A percentile compares a stretch with the other conserved stretches of the same genome.
phyloP scores from a whole-genome alignment of 2,113 vertebrate species.

The Sitta europaea region DNA sequence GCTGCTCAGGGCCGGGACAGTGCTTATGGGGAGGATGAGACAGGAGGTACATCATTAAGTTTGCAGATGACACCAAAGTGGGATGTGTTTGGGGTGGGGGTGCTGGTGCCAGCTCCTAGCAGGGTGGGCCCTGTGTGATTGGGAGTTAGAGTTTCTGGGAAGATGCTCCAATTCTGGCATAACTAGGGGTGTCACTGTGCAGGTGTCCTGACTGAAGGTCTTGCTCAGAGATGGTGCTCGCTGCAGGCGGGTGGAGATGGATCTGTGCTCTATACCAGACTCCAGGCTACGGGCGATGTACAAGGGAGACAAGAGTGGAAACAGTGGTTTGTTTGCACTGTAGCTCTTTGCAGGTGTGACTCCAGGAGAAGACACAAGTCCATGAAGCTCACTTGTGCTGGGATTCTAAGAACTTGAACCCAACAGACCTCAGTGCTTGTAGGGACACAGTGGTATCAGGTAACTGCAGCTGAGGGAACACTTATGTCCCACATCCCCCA shows the following conservation, averaged over 20 bases:
- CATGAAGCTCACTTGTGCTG: background rate
- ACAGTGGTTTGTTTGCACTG: background rate
- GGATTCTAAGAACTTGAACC: background rate
- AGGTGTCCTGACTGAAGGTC: background rate
- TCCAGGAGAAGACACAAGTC: background rate
- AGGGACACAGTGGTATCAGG: background rate
- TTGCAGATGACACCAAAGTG: background rate
- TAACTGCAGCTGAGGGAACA: background rate
- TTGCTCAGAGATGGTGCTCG: accelerated
- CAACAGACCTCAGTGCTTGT: background rate
- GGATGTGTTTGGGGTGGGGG: background rate
- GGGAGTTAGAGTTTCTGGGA: background rate
- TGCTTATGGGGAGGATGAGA: background rate
- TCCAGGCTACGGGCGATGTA: background rate
- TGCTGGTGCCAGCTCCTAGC: background rate
- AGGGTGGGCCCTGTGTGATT: background rate
- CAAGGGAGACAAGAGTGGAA: background rate
- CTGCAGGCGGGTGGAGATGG: background rate
- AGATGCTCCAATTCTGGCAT: background rate
- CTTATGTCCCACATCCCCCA: accelerated
- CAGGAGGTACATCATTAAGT: background rate
- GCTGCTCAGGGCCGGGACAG: background rate
- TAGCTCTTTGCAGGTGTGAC: background rate
- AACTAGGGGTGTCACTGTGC: background rate
- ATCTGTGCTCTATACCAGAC: background rate